Conservation (phyloP, 2,888 invertebrate genomes). For the Cryptocephalus moraei region DNA sequence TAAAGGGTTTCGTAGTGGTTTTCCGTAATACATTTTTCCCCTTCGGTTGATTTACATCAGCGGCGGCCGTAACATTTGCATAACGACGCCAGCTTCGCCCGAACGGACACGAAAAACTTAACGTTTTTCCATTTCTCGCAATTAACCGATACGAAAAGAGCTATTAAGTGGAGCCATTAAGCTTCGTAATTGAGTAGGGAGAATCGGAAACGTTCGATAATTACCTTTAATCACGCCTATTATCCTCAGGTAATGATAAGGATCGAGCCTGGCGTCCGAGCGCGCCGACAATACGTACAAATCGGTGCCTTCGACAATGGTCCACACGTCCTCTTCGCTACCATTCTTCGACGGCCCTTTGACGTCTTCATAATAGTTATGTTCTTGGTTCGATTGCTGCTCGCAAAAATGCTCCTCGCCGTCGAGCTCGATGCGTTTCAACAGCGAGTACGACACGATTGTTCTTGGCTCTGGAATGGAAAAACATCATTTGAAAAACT, state of each 20-base stretch:
- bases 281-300: constrained; percentile 15
- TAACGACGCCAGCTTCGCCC: too few species aligned
- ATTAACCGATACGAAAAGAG: too few species aligned
- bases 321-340: constrained; percentile 10
- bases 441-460: constrained; percentile 19
- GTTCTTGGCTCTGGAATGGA: constrained; percentile 1
- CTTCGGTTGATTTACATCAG: too few species aligned
- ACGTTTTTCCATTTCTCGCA: too few species aligned
- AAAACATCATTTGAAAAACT: too few species aligned
- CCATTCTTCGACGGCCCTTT: not conserved
- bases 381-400: not conserved
- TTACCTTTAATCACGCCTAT: constrained; percentile 15
- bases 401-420: constrained; percentile 14
- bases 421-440: constrained; percentile 20
- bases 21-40: too few species aligned
- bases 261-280: constrained; percentile 15
- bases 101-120: too few species aligned
- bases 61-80: too few species aligned
- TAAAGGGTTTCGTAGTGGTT: too few species aligned
- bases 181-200: too few species aligned
- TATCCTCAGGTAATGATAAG: constrained; percentile 18
- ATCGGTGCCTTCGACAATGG: constrained; percentile 11
- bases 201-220: not conserved
- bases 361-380: constrained; percentile 1
- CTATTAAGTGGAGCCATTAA: too few species aligned